phyloP scores from a whole-genome alignment of 2,113 vertebrate genomes.

The Phrynosoma platyrhinos region DNA sequence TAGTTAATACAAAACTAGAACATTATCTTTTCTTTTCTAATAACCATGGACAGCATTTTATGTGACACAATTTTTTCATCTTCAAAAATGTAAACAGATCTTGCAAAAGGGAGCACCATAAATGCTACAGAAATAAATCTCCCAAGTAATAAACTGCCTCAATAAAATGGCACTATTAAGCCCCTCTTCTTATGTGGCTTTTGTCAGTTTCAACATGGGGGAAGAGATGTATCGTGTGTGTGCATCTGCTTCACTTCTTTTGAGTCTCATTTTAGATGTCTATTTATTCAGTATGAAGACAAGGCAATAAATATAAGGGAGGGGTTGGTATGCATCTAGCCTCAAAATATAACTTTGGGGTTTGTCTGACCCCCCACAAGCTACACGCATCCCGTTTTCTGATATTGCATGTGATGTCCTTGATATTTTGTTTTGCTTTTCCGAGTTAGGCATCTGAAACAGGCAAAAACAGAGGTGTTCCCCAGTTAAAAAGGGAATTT shows the following conservation, averaged over 20 bases:
- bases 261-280: neutral
- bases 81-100: neutral
- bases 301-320: neutral
- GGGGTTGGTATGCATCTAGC: too few species aligned
- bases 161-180: neutral
- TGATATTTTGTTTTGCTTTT: too few species aligned
- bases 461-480: too few species aligned
- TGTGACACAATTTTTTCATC: neutral
- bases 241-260: neutral
- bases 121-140: neutral
- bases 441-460: too few species aligned
- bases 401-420: too few species aligned
- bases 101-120: neutral
- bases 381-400: too few species aligned
- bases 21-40: neutral
- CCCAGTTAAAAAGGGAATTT: too few species aligned
- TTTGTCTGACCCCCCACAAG: too few species aligned
- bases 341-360: too few species aligned
- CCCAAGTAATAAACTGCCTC: neutral
- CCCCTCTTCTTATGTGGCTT: neutral
- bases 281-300: neutral
- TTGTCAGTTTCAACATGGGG: neutral
- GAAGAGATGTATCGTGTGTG: too few species aligned
- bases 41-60: too few species aligned
- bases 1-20: neutral